Evolutionary conservation across 2,888 invertebrate species (phyloP).

Genomic region (Andrena haemorrhoa): DNA sequence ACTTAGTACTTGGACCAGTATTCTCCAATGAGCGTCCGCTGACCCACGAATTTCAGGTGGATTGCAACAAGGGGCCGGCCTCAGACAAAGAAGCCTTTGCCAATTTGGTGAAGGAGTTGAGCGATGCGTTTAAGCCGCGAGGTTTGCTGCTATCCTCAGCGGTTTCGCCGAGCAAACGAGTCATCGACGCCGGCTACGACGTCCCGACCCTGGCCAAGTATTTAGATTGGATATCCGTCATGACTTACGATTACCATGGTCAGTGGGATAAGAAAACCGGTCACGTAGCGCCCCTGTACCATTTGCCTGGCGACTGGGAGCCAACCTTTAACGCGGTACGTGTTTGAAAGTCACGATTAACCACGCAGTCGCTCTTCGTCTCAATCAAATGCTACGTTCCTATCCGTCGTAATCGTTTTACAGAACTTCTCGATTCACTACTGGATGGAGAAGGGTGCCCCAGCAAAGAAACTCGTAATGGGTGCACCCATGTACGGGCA

Average conservation of each 20-base stretch:
- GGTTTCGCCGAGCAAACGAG: slow-evolving; percentile 93
- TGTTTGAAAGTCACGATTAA: neutral
- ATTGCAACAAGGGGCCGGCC: slow-evolving; percentile 92
- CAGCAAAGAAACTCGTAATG: slow-evolving; percentile 91
- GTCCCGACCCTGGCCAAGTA: slow-evolving; percentile 91
- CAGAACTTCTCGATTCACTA: slow-evolving; percentile 95
- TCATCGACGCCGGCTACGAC: slow-evolving; percentile 94
- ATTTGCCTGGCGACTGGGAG: slow-evolving; percentile 90
- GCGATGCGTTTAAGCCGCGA: slow-evolving; percentile 89
- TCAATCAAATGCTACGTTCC: too few species aligned
- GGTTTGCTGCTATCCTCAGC: slow-evolving; percentile 92
- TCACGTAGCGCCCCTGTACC: slow-evolving; percentile 95
- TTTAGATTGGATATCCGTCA: slow-evolving; percentile 95
- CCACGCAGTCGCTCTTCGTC: neutral
- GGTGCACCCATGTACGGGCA: slow-evolving; percentile 96
- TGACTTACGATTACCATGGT: slow-evolving; percentile 96
- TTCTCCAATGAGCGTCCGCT: neutral
- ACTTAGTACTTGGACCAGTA: too few species aligned
- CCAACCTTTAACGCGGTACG: slow-evolving; percentile 91
- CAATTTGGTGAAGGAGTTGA: slow-evolving; percentile 90
- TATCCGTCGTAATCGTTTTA: slow-evolving; percentile 53
- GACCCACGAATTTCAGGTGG: slow-evolving; percentile 86
- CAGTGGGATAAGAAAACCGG: slow-evolving; percentile 97
- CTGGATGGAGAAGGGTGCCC: slow-evolving; percentile 94
- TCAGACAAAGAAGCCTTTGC: slow-evolving; percentile 93